Base-by-base conservation (phyloP, 1,140 invertebrate genomes). In the Drosophila sproati region DNA sequence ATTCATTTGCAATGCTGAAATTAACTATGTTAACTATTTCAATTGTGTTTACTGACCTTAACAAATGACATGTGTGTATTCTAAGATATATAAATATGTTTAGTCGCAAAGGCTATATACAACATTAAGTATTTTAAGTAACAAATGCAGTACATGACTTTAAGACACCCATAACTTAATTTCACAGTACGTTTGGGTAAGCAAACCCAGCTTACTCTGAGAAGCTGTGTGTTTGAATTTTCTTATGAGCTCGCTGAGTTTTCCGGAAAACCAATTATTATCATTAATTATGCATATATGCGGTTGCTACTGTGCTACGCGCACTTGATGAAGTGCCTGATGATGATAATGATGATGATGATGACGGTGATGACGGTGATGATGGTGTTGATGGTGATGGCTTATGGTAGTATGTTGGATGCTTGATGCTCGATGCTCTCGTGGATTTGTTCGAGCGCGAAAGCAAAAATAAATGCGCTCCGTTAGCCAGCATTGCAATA, bases 271-370 rank as follows among this genome's bases (percentile, higher is more conserved):
- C 50, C 71, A 73, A 73, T 73, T 73, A 69, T 56, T 61, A 35
- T 39, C 63, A 77, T 88, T 86, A 88, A 86, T 86, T 86, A 86
- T 86, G 82, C 72, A 86, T 82, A 77, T 82, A 71, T 86, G 77
- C 61, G 63, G 55, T 50, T 69, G 45, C 39, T 31, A 32, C 8
- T 43, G 45, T 20, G 37, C 41, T 10, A 34, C 29, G 37, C 29
- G 54, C 43, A 5, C 29, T 55, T 63, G 69, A 64, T 72, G 69
- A 72, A 64, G 69, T 72, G 61, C 35, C 45, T 57, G 51, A 51
- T 47, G 60, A 56, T 56, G 68, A 45, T 45, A 39, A 47, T 37
- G 35, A 43, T 43, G 39, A 60, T 20, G 20, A 20, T 20, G 20
- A 20, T 20, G 20, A 20, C 20, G 20, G 20, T 20, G 20, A 20